Percentiles rank a stretch among this genome's conserved stretches.
phyloP scores from a whole-genome alignment of 1,140 invertebrate genomes.

The Drosophila pallidifrons region DNA sequence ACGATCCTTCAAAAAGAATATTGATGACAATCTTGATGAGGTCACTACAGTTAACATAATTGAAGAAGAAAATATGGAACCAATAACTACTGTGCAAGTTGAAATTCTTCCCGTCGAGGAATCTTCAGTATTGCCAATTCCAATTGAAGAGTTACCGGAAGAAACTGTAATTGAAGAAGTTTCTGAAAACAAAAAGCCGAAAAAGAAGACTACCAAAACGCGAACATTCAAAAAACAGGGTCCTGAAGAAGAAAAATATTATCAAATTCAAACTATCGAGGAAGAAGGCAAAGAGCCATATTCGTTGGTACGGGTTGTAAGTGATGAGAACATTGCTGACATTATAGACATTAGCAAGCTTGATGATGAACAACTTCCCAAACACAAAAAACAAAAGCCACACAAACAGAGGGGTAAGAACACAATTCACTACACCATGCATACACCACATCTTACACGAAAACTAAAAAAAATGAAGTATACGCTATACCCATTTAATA shows the following conservation, averaged over 20 bases:
- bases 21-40: constrained; percentile 71
- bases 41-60: constrained; percentile 80
- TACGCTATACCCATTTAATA: constrained; percentile 59
- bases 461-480: constrained; percentile 51
- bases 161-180: constrained; percentile 84
- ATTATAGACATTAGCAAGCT: constrained; percentile 81
- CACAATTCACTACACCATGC: constrained; percentile 67
- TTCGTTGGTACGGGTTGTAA: constrained; percentile 79
- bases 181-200: constrained; percentile 77
- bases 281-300: constrained; percentile 84
- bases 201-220: constrained; percentile 81
- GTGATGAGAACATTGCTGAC: constrained; percentile 81
- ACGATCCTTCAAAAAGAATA: constrained; percentile 67
- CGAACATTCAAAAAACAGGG: constrained; percentile 79
- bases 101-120: constrained; percentile 67
- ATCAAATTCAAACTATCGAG: constrained; percentile 84
- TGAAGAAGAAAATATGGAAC: constrained; percentile 80
- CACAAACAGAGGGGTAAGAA: constrained; percentile 84
- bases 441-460: constrained; percentile 53
- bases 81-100: constrained; percentile 63
- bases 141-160: constrained; percentile 78
- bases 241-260: constrained; percentile 76
- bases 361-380: constrained; percentile 76
- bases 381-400: constrained; percentile 75
- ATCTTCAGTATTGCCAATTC: constrained; percentile 51